Evolutionary conservation across 2,888 invertebrate genomes (phyloP), one percentile per base, ranked within the genome.

Genomic region (Molorchus minor): DNA sequence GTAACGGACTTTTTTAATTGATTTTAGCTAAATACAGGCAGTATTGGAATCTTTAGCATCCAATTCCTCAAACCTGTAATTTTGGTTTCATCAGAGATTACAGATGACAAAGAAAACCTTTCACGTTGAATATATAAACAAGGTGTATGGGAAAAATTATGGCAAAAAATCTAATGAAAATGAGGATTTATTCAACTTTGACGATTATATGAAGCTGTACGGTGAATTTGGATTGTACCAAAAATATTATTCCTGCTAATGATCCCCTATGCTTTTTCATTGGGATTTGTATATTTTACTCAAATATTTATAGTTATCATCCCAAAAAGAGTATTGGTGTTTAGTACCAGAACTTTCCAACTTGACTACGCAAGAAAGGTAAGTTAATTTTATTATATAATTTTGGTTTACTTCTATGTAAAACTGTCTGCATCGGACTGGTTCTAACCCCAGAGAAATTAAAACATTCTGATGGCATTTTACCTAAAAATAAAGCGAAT

Each of bases 221-320:
- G 47, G 47, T 4, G 35, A 5, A 10, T 49, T 49, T 38, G 47
- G 47, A 12, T 12, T 13, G n/a, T 35, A 21, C 19, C 47, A 49
- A 21, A 49, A 49, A 49, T 49, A 10, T 15, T 49, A 15, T 49
- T 49, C 7, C 8, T 49, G 2, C 12, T 49, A 33, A 49, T 49
- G 47, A 49, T 49, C 36, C 47, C 47, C 5, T 49, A 36, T 25
- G 35, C 36, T 13, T 49, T 21, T 10, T 20, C 47, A 2, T 3
- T 49, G 21, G 47, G 21, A 36, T 49, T 36, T 21, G 47, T 49
- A 10, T 49, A 49, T 21, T 49, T 49, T 16, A 21, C 47, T 10
- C 47, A 49, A 21, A 21, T 49, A 15, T 49, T 49, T 25, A 15
- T 49, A 13, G 47, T 38, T 10, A 35, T 49, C 12, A 21, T 12